phyloP scores from a whole-genome alignment of 2,113 vertebrate species.

The Xiphorhynchus elegans region DNA sequence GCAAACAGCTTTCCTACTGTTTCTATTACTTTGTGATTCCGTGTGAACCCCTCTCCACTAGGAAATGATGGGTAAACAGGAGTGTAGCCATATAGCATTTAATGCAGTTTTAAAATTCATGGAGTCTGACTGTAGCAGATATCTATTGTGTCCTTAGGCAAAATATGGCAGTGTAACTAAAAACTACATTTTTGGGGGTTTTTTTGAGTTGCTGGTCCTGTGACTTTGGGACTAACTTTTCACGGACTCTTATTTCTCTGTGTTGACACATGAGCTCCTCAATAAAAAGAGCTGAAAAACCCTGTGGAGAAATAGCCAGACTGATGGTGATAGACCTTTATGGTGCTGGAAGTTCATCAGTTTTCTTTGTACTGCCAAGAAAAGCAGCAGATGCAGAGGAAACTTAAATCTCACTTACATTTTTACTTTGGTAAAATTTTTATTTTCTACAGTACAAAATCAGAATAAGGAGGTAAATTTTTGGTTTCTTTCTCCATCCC shows the following conservation, averaged over 20 bases:
- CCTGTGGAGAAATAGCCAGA: not conserved
- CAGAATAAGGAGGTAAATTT: not conserved
- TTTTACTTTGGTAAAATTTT: not conserved
- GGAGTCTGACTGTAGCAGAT: not conserved
- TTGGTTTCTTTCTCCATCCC: not conserved
- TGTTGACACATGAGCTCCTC: not conserved
- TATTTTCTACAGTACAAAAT: not conserved
- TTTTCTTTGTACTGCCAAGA: not conserved
- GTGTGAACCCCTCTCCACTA: not conserved
- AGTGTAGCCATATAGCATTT: not conserved
- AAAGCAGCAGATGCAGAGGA: not conserved
- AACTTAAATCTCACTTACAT: not conserved
- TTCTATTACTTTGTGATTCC: accelerated
- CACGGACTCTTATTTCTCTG: not conserved
- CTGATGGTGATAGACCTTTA: not conserved
- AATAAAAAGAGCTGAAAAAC: not conserved
- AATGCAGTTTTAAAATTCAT: not conserved
- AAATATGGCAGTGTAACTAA: not conserved
- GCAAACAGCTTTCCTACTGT: not conserved
- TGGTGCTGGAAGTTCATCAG: not conserved
- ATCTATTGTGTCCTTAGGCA: not conserved
- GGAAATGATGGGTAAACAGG: not conserved
- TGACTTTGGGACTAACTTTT: not conserved
- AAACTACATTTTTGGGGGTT: not conserved
- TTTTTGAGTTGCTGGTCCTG: not conserved